A percentile compares a stretch with the other conserved stretches of the same genome.
These are phyloP conservation scores for Eurystomus gularis DNA, from an alignment of 2,113 vertebrate species.

Conservation along the genomic window DNA sequence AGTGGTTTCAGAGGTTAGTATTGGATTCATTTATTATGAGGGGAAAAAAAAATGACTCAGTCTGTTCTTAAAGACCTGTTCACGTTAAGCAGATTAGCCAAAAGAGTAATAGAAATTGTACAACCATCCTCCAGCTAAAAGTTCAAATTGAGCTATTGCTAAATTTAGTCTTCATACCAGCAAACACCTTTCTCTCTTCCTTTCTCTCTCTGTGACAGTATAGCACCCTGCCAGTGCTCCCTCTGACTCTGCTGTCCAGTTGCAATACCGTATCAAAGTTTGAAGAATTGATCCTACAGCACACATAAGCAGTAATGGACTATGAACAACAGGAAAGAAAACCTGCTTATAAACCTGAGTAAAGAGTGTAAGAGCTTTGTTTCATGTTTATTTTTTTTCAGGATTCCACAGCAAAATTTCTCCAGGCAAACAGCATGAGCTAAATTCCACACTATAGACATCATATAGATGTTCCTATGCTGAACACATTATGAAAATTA, in stretches of 20 bases:
- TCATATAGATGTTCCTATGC: neutral
- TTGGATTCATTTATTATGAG: neutral
- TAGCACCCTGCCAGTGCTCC: neutral
- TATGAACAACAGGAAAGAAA: neutral
- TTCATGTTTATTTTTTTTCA: neutral
- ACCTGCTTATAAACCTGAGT: neutral
- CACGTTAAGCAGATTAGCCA: neutral
- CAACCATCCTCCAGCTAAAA: neutral
- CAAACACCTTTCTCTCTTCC: neutral
- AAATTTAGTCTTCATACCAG: neutral
- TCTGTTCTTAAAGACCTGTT: neutral
- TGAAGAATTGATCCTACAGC: neutral
- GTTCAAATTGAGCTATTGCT: neutral
- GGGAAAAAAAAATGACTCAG: neutral
- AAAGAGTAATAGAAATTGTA: neutral
- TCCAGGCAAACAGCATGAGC: neutral
- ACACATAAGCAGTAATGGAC: neutral
- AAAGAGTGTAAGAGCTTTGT: neutral
- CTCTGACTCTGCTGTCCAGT: neutral
- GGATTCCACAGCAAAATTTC: neutral
- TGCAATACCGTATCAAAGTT: neutral
- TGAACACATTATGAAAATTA: neutral
- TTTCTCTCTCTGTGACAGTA: neutral
- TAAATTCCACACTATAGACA: neutral
- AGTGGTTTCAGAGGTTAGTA: neutral